Conservation (phyloP, 2,797 vertebrate species). For the Telmatherina bonti region DNA sequence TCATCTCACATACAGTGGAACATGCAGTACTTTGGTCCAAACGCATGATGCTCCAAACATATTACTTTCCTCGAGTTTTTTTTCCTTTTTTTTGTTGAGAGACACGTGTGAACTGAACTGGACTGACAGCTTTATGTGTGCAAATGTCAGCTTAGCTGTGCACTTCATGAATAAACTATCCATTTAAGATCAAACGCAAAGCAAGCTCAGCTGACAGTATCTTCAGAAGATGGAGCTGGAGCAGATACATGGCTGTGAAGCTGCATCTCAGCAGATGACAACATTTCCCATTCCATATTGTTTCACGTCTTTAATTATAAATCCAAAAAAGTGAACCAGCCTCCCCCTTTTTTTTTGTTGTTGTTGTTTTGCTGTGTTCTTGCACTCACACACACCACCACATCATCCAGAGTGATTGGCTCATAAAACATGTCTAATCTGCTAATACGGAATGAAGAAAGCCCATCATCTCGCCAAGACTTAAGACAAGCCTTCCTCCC, state of each 20-base stretch:
- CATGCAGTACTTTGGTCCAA: conserved; percentile 49
- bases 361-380: conserved; percentile 41
- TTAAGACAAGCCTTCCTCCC: conserved; percentile 63
- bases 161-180: conserved; percentile 75
- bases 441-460: conserved; percentile 77
- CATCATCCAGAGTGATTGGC: conserved; percentile 70
- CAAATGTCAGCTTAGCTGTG: conserved; percentile 60
- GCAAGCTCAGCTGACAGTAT: conserved; percentile 58
- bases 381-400: conserved; percentile 40
- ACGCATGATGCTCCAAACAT: conserved; percentile 31
- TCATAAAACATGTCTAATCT: conserved; percentile 79
- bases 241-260: conserved; percentile 43
- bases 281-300: conserved; percentile 57
- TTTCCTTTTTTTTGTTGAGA: conserved; percentile 6
- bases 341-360: conserved; percentile 32
- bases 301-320: conserved; percentile 71
- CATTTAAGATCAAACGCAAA: conserved; percentile 67
- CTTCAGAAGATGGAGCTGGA: conserved; percentile 55
- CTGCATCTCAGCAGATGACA: conserved; percentile 44
- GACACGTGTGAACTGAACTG: conserved; percentile 19
- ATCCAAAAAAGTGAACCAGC: conserved; percentile 59
- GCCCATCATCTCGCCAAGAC: conserved; percentile 71
- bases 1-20: conserved; percentile 19
- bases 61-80: background rate
- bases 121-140: conserved; percentile 47